Conservation (phyloP, 2,797 vertebrate species). For the Knipowitschia caucasica region DNA sequence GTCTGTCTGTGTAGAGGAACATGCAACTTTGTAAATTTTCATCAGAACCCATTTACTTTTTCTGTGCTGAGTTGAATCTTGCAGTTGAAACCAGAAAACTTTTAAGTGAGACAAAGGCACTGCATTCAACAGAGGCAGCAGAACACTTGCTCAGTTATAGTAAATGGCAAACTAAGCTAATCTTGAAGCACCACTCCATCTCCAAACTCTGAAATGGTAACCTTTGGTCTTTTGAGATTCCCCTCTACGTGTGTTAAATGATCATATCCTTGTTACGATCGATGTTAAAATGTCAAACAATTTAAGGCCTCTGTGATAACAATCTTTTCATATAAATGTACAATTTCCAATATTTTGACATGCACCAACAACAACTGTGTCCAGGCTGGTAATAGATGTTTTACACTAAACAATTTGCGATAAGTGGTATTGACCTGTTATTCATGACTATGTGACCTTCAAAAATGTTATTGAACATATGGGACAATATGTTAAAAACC, state of each 20-base stretch:
- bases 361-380: slow-evolving; percentile 25
- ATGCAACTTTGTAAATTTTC: too few relatives aligned
- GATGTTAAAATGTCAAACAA: slow-evolving; percentile 65
- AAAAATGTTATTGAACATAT: too few relatives aligned
- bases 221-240: slow-evolving; percentile 40
- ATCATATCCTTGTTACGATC: slow-evolving; percentile 59
- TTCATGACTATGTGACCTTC: slow-evolving; percentile 1
- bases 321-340: slow-evolving; percentile 55
- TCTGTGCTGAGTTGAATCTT: slow-evolving; percentile 5
- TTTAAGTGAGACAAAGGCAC: slow-evolving; percentile 49
- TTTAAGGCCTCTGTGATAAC: slow-evolving; percentile 65
- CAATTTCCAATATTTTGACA: slow-evolving; percentile 35
- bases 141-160: slow-evolving; percentile 49
- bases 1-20: too few relatives aligned
- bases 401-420: slow-evolving; percentile 17
- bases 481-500: slow-evolving; percentile 19
- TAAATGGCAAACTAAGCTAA: slow-evolving; percentile 52
- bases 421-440: slow-evolving; percentile 9
- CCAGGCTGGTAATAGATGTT: slow-evolving; percentile 17
- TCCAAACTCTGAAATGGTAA: slow-evolving; percentile 52
- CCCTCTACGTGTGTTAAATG: slow-evolving; percentile 60
- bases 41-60: background rate
- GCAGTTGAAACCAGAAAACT: slow-evolving; percentile 18
- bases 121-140: slow-evolving; percentile 39
- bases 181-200: slow-evolving; percentile 59